These are phyloP conservation scores for Nomada flava DNA, from an alignment of 2,888 invertebrate species.

Conservation along the genomic window DNA sequence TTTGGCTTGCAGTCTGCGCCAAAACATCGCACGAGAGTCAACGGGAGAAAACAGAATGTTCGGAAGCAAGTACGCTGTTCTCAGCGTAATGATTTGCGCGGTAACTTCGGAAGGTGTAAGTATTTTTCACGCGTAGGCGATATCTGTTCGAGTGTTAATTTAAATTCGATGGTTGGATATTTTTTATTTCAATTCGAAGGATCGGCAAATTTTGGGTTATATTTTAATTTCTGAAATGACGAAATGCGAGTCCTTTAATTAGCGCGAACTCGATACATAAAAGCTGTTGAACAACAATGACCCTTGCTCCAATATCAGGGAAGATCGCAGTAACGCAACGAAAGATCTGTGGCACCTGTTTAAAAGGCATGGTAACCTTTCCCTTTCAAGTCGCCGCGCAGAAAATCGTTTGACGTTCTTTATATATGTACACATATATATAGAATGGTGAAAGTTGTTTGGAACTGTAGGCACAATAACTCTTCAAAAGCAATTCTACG, in stretches of 20 bases:
- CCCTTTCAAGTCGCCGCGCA: constrained; percentile 7
- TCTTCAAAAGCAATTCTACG: constrained; percentile 7
- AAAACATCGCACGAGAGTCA: not conserved
- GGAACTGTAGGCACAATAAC: constrained; percentile 29
- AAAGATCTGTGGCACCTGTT: not conserved
- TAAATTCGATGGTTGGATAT: not conserved
- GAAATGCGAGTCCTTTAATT: too few relatives aligned
- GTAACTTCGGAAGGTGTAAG: constrained; percentile 24
- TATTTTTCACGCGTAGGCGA: not conserved
- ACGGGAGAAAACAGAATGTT: constrained; percentile 19
- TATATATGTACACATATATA: not conserved
- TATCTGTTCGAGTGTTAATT: not conserved
- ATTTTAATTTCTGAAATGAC: too few relatives aligned
- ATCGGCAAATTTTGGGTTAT: too few relatives aligned
- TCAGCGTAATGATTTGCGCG: constrained; percentile 7
- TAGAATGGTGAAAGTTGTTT: constrained; percentile 63
- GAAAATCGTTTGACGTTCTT: constrained; percentile 45
- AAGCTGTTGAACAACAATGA: too few relatives aligned
- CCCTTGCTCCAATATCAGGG: too few relatives aligned
- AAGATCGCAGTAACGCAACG: not conserved
- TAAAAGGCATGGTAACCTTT: constrained; percentile 41
- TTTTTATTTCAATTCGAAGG: not conserved
- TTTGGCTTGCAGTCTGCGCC: constrained; percentile 42
- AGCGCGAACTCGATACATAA: too few relatives aligned
- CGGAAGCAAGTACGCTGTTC: not conserved